A percentile compares a stretch with the other conserved stretches of the same genome.
phyloP scores from a whole-genome alignment of 2,888 invertebrate genomes.

The Hipparchia sbordonii region DNA sequence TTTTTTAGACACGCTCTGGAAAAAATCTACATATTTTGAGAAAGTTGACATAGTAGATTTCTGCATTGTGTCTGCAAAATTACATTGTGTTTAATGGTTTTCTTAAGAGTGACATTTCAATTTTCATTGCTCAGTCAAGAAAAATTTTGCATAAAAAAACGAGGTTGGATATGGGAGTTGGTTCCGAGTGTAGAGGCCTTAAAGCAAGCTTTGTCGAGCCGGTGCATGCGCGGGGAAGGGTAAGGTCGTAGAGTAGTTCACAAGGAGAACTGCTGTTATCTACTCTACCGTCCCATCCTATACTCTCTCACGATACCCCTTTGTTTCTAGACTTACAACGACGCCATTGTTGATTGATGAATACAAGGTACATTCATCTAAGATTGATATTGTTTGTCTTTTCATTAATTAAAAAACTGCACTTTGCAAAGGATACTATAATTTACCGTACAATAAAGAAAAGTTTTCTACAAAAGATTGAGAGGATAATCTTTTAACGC shows the following conservation, averaged over 20 bases:
- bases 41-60: no score
- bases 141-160: background rate
- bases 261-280: background rate
- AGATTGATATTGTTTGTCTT: background rate
- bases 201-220: background rate
- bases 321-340: background rate
- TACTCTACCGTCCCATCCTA: background rate
- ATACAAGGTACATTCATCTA: slow-evolving; percentile 1
- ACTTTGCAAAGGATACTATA: no score
- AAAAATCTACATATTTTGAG: no score
- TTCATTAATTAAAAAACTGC: background rate
- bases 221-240: background rate
- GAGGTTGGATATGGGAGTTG: background rate
- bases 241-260: background rate
- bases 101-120: no score
- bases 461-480: no score
- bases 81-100: no score
- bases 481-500: no score
- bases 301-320: background rate
- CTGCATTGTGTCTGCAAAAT: no score
- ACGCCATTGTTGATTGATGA: background rate
- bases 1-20: no score
- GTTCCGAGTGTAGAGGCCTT: background rate
- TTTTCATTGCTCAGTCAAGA: no score
- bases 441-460: no score